phyloP scores from a whole-genome alignment of 64 coral and sea anemone genomes.

The Stichodactyla mertensii region DNA sequence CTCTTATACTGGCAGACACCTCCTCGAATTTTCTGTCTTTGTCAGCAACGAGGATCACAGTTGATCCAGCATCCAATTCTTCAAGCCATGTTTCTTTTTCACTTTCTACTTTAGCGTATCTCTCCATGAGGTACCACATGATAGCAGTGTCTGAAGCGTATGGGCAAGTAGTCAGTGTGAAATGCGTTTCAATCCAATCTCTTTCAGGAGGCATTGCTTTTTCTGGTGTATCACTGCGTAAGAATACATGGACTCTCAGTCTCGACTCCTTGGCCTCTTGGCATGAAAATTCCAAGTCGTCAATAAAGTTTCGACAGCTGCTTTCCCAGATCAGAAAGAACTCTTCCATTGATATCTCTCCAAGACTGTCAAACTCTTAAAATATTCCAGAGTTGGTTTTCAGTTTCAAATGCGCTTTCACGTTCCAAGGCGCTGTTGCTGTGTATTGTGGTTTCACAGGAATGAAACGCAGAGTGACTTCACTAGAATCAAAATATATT shows the following conservation, averaged over 20 bases:
- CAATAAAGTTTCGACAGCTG: constrained; percentile 88
- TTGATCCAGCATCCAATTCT: background rate
- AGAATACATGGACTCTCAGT: constrained; percentile 72
- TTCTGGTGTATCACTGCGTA: constrained; percentile 82
- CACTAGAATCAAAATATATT: background rate
- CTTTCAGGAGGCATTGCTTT: constrained; percentile 65
- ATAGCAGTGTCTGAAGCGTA: constrained; percentile 81
- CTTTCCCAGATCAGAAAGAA: constrained; percentile 96
- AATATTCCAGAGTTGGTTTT: background rate
- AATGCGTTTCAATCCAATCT: constrained; percentile 65
- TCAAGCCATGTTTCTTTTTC: background rate
- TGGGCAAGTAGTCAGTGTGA: constrained; percentile 78
- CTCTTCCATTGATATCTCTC: constrained; percentile 15
- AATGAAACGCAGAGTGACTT: background rate
- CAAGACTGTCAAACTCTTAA: background rate
- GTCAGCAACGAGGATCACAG: constrained; percentile 54
- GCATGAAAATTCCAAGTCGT: constrained; percentile 65
- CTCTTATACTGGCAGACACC: constrained; percentile 60
- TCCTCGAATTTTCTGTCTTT: constrained; percentile 81
- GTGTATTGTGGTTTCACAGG: background rate
- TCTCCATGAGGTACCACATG: constrained; percentile 39
- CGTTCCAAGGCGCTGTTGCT: background rate
- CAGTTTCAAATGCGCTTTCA: background rate
- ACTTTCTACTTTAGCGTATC: constrained; percentile 11
- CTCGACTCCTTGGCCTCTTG: constrained; percentile 42